A percentile compares a stretch with the other conserved stretches of the same genome.
phyloP scores from a whole-genome alignment of 2,113 vertebrate species.

The Haplotaxodon microlepis region DNA sequence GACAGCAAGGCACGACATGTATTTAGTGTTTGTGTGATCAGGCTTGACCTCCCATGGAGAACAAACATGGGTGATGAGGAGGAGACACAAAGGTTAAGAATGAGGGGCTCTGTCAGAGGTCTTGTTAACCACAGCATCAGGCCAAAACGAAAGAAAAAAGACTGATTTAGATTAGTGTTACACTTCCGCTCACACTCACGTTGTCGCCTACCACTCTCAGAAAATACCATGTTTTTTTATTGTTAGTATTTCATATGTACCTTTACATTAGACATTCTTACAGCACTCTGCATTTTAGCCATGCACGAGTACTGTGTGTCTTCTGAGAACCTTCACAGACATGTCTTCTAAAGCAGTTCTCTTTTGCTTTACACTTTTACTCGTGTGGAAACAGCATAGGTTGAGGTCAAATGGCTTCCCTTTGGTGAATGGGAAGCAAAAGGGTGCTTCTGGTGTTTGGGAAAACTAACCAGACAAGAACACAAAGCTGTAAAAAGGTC shows the following conservation, averaged over 20 bases:
- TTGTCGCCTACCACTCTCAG: neutral
- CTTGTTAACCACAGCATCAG: constrained; percentile 31
- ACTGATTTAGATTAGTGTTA: constrained; percentile 19
- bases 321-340: neutral
- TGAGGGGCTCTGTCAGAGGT: constrained; percentile 16
- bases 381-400: neutral
- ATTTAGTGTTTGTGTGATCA: constrained; percentile 39
- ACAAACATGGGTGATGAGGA: constrained; percentile 42
- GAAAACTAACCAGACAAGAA: constrained; percentile 4
- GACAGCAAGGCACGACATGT: neutral
- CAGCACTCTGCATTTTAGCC: neutral
- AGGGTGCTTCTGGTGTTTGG: neutral
- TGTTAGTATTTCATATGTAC: neutral
- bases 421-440: neutral
- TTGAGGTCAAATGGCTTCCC: neutral
- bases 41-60: constrained; percentile 48
- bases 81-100: constrained; percentile 27
- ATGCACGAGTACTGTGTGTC: neutral
- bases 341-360: neutral
- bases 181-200: neutral
- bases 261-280: neutral
- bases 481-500: constrained; percentile 35
- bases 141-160: constrained; percentile 22
- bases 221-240: neutral
- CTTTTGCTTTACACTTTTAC: neutral